Evolutionary conservation across 2,888 invertebrate species (phyloP).

Genomic region (Hyposoter dolosus): DNA sequence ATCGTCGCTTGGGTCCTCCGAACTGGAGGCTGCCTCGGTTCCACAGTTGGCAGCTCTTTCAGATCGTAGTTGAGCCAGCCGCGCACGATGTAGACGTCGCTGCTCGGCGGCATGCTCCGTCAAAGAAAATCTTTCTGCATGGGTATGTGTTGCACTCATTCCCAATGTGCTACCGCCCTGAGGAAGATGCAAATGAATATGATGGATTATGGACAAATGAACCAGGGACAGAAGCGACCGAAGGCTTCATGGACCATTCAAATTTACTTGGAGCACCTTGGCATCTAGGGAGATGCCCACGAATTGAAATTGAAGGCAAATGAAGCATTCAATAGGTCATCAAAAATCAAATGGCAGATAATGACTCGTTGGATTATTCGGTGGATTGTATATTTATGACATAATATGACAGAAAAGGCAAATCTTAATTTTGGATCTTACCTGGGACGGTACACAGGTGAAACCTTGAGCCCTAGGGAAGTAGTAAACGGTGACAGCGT

Average conservation of each 20-base stretch:
- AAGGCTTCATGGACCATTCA: not conserved
- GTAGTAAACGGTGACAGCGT: slow-evolving; percentile 97
- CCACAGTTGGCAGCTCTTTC: slow-evolving; percentile 87
- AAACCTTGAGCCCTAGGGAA: slow-evolving; percentile 97
- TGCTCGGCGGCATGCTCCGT: slow-evolving; percentile 96
- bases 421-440: slow-evolving; percentile 77
- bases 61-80: slow-evolving; percentile 90
- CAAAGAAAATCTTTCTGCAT: slow-evolving; percentile 92
- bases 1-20: slow-evolving; percentile 90
- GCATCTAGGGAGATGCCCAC: not conserved
- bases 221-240: too few relatives aligned
- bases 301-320: not conserved
- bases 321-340: not conserved
- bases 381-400: too few relatives aligned
- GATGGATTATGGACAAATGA: not conserved
- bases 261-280: not conserved
- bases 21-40: slow-evolving; percentile 88
- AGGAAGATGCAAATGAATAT: not conserved
- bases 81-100: slow-evolving; percentile 93
- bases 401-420: not conserved
- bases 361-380: not conserved
- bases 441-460: slow-evolving; percentile 96
- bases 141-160: slow-evolving; percentile 92
- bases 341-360: not conserved
- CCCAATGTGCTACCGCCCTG: slow-evolving; percentile 90